Evolutionary conservation across 2,888 invertebrate species (phyloP), one percentile per base, ranked within the genome.

Genomic region (Drosophila testacea): DNA sequence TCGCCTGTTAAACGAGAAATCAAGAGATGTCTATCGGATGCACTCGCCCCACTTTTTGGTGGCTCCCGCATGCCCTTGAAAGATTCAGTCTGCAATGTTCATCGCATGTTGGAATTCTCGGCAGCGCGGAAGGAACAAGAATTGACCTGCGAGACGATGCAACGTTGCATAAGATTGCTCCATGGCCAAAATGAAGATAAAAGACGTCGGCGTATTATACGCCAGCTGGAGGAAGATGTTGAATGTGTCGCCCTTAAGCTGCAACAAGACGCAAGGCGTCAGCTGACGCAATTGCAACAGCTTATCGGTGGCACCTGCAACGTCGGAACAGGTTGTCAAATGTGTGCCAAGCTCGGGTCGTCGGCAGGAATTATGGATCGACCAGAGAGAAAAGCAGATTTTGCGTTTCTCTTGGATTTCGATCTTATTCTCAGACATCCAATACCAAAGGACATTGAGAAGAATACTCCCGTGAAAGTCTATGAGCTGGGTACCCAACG

Each of bases 1-100:
- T 64, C 71, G 5, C 81, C 86, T 9, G 27, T 51, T 0, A 88
- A 77, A 39, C 68, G 81, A 0, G 68, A 77, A 7, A 46, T 77
- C 6, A 83, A 72, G 48, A 52, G 52, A 5, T 67, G 88, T 7
- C 44, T 86, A 0, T 44, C 57, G 2, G 46, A 62, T 1, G 77
- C 73, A 6, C 50, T 86, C 0, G 51, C 13, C 13, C 63, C 65
- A 0, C 13, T 84, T 0, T 70, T 65, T 13, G 30, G 54, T 4
- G 27, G 27, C 1, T 27, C 13, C 4, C 13, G 32, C 4, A 2
- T 2, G 4, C 6, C 47, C 0, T 0, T 9, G 2, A 42, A 16
- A 0, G 41, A 42, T 0, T 16, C 28, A 0, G 5, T 73, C 4
- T 85, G 89, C 38, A 7, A 54, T 0, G 28, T 69, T 3, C 85